phyloP scores from a whole-genome alignment of 2,888 invertebrate species.

The Linhomoeus sp. region DNA sequence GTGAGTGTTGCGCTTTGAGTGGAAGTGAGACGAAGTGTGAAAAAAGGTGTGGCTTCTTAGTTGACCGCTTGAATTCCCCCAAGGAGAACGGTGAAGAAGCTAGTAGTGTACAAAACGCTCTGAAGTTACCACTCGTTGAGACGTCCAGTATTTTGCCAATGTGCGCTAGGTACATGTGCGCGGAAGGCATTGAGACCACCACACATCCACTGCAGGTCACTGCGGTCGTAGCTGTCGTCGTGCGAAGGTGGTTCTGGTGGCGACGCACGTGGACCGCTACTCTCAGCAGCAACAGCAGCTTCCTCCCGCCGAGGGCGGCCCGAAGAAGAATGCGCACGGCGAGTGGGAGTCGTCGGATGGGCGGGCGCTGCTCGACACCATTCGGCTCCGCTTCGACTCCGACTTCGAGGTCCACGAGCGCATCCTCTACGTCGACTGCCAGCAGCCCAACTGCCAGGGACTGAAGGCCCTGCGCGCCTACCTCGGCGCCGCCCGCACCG shows the following conservation, averaged over 20 bases:
- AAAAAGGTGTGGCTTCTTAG: too few species aligned
- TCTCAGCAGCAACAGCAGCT: slow-evolving; percentile 13
- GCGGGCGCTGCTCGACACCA: slow-evolving; percentile 32
- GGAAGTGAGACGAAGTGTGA: slow-evolving; percentile 47
- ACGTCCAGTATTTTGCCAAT: too few species aligned
- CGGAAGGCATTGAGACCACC: too few species aligned
- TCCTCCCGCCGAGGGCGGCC: slow-evolving; percentile 32
- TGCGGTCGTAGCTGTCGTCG: slow-evolving; percentile 39
- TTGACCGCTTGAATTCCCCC: too few species aligned
- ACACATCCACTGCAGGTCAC: slow-evolving; percentile 36
- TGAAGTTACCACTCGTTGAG: too few species aligned
- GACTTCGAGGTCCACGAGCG: slow-evolving; percentile 41
- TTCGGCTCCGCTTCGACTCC: slow-evolving; percentile 35
- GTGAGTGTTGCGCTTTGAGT: slow-evolving; percentile 42
- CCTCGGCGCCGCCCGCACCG: slow-evolving; percentile 36
- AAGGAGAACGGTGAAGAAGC: too few species aligned
- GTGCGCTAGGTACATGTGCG: too few species aligned
- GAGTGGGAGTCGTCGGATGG: slow-evolving; percentile 41
- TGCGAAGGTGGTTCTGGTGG: slow-evolving; percentile 40
- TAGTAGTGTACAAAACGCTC: too few species aligned
- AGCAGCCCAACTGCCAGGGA: slow-evolving; percentile 41
- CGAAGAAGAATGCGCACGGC: slow-evolving; percentile 33
- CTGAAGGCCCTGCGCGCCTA: slow-evolving; percentile 42
- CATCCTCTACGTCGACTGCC: slow-evolving; percentile 42
- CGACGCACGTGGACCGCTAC: slow-evolving; percentile 40